Evolutionary conservation across 1,140 invertebrate genomes (phyloP).

Genomic region (Sipha flava): DNA sequence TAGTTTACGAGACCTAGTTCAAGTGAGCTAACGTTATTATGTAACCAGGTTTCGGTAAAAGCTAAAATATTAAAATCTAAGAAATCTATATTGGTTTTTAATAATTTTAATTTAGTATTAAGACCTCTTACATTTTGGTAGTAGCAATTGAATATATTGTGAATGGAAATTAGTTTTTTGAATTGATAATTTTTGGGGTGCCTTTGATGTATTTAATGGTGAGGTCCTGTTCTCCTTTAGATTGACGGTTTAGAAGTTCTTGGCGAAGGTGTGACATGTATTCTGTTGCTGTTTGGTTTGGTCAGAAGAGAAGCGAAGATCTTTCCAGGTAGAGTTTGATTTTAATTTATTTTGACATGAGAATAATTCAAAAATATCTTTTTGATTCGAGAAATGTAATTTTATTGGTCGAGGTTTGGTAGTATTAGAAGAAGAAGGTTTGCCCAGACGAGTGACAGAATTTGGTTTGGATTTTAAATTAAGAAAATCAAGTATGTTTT

Average conservation of each 20-base stretch:
- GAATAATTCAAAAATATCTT: constrained; percentile 1
- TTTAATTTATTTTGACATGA: constrained; percentile 4
- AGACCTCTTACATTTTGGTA: not conserved
- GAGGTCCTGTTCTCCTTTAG: not conserved
- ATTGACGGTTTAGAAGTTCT: not conserved
- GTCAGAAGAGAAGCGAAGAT: not conserved
- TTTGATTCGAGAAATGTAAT: not conserved
- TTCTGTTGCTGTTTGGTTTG: not conserved
- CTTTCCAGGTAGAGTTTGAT: not conserved
- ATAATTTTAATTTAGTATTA: not conserved
- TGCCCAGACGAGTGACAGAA: not conserved
- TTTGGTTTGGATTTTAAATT: not conserved
- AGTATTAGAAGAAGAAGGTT: not conserved
- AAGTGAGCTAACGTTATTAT: not conserved
- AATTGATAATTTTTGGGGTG: not conserved
- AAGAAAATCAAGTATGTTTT: constrained; percentile 9
- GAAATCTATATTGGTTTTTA: not conserved
- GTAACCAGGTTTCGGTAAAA: too few species aligned
- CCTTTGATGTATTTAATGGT: not conserved
- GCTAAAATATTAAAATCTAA: not conserved
- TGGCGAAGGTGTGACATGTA: not conserved
- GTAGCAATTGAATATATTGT: not conserved
- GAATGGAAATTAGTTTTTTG: not conserved
- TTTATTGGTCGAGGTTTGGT: not conserved
- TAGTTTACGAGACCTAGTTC: not conserved